Base-by-base conservation (phyloP, 23 tunicate genomes). In the Diplosoma virens region DNA sequence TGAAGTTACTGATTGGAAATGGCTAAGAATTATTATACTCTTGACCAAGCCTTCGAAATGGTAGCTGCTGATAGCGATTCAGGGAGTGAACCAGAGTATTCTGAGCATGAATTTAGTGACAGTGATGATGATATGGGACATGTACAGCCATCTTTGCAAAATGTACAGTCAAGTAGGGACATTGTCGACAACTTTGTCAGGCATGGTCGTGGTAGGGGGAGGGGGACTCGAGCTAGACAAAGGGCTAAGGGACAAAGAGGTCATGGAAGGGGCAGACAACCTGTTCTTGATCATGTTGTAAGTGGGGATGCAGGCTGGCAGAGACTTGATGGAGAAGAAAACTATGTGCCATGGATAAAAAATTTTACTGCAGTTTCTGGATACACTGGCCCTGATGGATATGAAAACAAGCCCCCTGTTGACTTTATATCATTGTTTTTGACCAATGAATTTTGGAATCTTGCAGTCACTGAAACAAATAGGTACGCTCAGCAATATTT, bases 91-190 rank as follows among this genome's bases (percentile, higher is more conserved):
- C n/a, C n/a, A n/a, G n/a, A n/a, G n/a, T n/a, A n/a, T n/a, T n/a
- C n/a, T n/a, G n/a, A n/a, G 63, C 63, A 22, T 11, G 24, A 56
- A 56, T 56, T 56, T 56, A 56, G 63, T 56, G 63, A 56, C 63
- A 56, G 63, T 56, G 63, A 56, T 56, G 63, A 56, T 56, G 63
- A 56, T 56, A 56, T 56, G 24, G 63, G 63, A 56, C 63, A 11
- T 56, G 63, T 56, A 56, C 63, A 56, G 63, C 63, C 63, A 56
- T 25, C 63, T 56, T 56, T 56, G 25, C 63, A 56, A 56, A 56
- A 56, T 56, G 63, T 56, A 20, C 63, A 56, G 63, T 56, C 63
- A 56, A 56, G 63, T 56, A 56, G 63, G 63, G 63, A 56, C 63
- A 56, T 56, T 11, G 63, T 56, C 63, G 25, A 56, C 24, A 56